Conservation (phyloP, 2,888 invertebrate genomes). For the Branchellion lobata region DNA sequence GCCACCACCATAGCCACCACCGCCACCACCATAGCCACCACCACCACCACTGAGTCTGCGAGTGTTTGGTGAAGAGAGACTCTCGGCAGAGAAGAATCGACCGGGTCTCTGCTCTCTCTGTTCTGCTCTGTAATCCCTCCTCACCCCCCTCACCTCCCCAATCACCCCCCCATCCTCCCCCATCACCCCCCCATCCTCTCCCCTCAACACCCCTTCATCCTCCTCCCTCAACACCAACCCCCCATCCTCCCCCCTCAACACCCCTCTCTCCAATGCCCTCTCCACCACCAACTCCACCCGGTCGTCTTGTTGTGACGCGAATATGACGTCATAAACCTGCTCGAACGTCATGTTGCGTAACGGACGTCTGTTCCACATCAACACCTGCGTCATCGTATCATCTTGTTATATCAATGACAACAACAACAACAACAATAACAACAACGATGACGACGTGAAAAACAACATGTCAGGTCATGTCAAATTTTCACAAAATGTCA, state of each 20-base stretch:
- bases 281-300: slow-evolving; percentile 94
- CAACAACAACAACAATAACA: too few species aligned
- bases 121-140: background rate
- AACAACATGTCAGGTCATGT: too few species aligned
- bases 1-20: background rate
- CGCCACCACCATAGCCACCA: background rate
- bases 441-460: too few species aligned
- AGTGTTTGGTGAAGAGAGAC: background rate
- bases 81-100: background rate
- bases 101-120: background rate
- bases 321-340: slow-evolving; percentile 90
- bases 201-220: background rate
- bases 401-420: background rate
- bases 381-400: background rate
- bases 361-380: slow-evolving; percentile 66
- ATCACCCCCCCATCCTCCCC: background rate
- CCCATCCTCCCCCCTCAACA: background rate
- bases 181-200: background rate
- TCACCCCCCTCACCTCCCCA: background rate
- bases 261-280: slow-evolving; percentile 61
- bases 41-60: too few species aligned
- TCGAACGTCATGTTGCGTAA: slow-evolving; percentile 87
- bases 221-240: background rate
- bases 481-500: background rate
- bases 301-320: slow-evolving; percentile 88